Conservation (phyloP, 2,888 invertebrate genomes). For the Parnassius smintheus region DNA sequence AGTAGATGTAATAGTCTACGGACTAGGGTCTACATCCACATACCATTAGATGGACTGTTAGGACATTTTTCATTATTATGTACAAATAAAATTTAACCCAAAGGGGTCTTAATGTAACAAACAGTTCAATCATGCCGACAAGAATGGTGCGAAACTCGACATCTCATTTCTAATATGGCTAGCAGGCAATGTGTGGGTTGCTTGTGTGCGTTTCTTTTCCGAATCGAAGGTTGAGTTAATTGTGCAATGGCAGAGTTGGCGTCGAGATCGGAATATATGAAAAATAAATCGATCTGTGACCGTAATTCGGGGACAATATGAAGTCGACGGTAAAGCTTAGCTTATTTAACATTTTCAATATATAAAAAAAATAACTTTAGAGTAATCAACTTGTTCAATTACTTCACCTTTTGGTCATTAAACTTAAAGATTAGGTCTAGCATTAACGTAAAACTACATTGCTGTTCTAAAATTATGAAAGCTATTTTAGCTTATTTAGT, state of each 20-base stretch:
- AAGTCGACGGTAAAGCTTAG: too few species aligned
- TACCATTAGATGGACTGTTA: too few species aligned
- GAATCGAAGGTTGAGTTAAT: constrained; percentile 63
- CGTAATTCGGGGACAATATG: not conserved
- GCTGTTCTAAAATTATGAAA: too few species aligned
- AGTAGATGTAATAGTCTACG: too few species aligned
- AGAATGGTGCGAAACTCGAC: constrained; percentile 27
- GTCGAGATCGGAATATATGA: constrained; percentile 55
- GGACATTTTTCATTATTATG: too few species aligned
- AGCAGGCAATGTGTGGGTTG: constrained; percentile 45
- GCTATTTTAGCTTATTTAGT: too few species aligned
- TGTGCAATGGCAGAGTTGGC: constrained; percentile 54
- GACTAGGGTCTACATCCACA: too few species aligned
- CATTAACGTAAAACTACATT: too few species aligned
- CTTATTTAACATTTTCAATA: not conserved
- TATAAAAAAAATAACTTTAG: not conserved
- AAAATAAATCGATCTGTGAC: constrained; percentile 29
- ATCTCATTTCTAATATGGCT: constrained; percentile 33
- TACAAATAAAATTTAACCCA: too few species aligned
- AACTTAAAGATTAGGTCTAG: not conserved
- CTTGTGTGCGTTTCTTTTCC: constrained; percentile 62
- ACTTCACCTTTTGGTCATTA: not conserved
- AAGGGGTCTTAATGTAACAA: too few species aligned
- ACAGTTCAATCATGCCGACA: not conserved
- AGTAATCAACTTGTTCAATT: too few species aligned